Conservation (phyloP, 2,797 vertebrate genomes). For the Parauchenoglanis ngamensis region DNA sequence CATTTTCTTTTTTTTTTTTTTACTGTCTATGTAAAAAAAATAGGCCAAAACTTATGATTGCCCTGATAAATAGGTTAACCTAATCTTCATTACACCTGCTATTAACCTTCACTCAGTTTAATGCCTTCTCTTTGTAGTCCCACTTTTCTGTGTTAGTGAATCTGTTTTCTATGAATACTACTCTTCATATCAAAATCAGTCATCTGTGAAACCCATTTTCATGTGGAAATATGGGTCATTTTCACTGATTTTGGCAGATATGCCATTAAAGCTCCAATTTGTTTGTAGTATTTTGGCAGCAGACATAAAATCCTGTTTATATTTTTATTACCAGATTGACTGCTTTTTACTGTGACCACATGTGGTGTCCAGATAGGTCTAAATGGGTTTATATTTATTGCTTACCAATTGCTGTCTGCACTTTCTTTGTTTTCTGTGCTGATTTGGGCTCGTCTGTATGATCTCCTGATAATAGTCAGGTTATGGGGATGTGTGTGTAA, state of each 20-base stretch:
- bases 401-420: background rate
- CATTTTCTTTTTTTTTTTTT: background rate
- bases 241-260: constrained; percentile 52
- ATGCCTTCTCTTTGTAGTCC: constrained; percentile 27
- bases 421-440: background rate
- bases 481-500: background rate
- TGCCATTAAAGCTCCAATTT: constrained; percentile 43
- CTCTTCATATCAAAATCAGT: constrained; percentile 55
- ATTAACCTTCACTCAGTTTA: constrained; percentile 18
- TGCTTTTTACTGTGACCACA: constrained; percentile 14
- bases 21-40: too few species aligned
- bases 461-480: background rate
- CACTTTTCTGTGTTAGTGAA: constrained; percentile 26
- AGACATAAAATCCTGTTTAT: constrained; percentile 18
- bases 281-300: constrained; percentile 47
- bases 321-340: constrained; percentile 17
- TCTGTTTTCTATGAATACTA: constrained; percentile 52
- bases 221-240: constrained; percentile 55
- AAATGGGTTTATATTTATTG: constrained; percentile 1
- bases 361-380: constrained; percentile 6
- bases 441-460: background rate
- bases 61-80: background rate
- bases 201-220: constrained; percentile 55
- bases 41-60: background rate
- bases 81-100: constrained; percentile 48